Conservation (phyloP, 2,888 invertebrate genomes). For the Drosophila testacea region DNA sequence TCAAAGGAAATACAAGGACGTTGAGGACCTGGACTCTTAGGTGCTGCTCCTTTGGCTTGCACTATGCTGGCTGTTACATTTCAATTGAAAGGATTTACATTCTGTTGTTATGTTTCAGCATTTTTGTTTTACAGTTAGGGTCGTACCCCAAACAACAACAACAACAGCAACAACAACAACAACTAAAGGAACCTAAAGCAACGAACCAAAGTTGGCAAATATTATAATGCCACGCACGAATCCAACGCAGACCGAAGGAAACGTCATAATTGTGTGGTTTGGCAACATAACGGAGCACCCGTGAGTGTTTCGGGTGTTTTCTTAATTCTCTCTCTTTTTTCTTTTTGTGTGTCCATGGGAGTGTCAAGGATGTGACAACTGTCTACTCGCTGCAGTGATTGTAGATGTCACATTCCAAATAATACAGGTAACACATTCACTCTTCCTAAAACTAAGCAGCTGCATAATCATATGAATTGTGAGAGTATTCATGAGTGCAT, state of each 20-base stretch:
- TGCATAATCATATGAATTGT: constrained; percentile 3
- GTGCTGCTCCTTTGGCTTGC: constrained; percentile 40
- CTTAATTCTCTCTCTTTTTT: background rate
- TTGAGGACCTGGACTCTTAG: constrained; percentile 14
- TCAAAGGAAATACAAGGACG: background rate
- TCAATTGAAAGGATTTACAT: constrained; percentile 81
- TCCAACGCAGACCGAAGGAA: constrained; percentile 32
- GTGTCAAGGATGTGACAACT: constrained; percentile 11
- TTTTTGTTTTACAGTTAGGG: constrained; percentile 73
- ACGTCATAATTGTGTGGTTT: constrained; percentile 73
- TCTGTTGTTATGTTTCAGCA: constrained; percentile 76
- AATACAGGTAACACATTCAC: constrained; percentile 19
- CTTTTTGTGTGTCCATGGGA: background rate
- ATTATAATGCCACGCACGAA: constrained; percentile 55
- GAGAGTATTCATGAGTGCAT: constrained; percentile 11
- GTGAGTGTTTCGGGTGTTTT: constrained; percentile 12
- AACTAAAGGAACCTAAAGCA: constrained; percentile 9
- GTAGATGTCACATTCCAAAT: constrained; percentile 40
- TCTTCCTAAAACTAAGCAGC: background rate
- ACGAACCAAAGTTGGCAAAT: constrained; percentile 35
- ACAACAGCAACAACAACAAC: constrained; percentile 3
- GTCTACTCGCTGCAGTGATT: constrained; percentile 32
- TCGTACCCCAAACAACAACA: constrained; percentile 35
- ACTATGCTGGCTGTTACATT: constrained; percentile 68
- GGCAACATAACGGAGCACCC: constrained; percentile 22